These are phyloP conservation scores for Taphrorychus bicolor DNA, from an alignment of 2,888 invertebrate species.

Conservation along the genomic window DNA sequence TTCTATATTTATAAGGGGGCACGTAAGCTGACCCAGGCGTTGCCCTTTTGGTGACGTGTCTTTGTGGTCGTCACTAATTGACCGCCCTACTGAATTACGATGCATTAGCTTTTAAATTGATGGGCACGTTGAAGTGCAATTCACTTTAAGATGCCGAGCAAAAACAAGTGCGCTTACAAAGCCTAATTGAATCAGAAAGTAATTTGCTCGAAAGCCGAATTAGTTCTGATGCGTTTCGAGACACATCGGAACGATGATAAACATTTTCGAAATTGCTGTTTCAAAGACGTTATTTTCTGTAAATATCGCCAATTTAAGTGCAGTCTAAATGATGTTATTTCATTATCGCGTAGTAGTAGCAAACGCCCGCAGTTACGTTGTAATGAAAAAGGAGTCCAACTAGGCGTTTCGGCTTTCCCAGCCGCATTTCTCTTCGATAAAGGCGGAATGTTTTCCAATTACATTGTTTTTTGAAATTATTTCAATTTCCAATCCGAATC, in stretches of 20 bases:
- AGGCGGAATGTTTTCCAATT: neutral
- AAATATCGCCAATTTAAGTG: neutral
- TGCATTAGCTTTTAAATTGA: too few relatives aligned
- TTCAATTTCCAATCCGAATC: too few relatives aligned
- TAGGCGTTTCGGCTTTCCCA: neutral
- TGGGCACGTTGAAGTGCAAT: too few relatives aligned
- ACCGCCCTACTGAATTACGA: too few relatives aligned
- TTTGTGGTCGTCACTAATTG: too few relatives aligned
- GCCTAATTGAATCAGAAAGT: neutral
- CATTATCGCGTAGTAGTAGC: neutral
- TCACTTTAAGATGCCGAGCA: too few relatives aligned
- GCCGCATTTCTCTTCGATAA: neutral
- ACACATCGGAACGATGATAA: neutral
- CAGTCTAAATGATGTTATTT: neutral
- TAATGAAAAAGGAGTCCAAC: neutral
- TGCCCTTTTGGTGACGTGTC: neutral
- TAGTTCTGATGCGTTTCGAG: neutral
- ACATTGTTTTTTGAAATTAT: neutral
- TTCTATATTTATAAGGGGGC: neutral
- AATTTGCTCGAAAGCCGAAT: slow-evolving; percentile 1
- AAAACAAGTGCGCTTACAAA: neutral
- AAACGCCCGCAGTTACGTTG: neutral
- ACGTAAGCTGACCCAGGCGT: neutral
- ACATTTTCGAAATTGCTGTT: slow-evolving; percentile 1
- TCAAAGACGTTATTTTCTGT: neutral